Evolutionary conservation across 2,113 vertebrate species (phyloP), one percentile per base, ranked within the genome.

Genomic region (Hystrix brachyura): DNA sequence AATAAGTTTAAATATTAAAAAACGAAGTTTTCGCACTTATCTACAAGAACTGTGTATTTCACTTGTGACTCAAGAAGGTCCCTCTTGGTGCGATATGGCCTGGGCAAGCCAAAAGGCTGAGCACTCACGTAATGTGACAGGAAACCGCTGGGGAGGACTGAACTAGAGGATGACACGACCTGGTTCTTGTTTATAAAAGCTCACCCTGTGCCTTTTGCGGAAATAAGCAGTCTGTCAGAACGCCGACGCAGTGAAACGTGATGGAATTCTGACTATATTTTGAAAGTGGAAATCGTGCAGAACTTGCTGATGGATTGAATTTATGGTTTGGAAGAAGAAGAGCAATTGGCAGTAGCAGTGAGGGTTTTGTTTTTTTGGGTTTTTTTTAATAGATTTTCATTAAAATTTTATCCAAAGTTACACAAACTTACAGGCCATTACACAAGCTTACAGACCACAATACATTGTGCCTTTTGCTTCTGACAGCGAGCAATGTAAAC

Each of bases 331-430:
- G 34, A 14, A 74, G 21, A 91, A 79, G 62, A 94, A 92, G 55
- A 87, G 25, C n/a, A 92, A 84, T 88, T 55, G 38, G 27, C 19
- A 18, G 65, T 71, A 59, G 48, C 18, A 72, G 11, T 51, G 38
- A 74, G 64, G 21, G 67, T 88, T 95, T 95, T 91, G 72, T 38
- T 38, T 38, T 38, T 88, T 95, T 95, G 88, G 72, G 38, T 38
- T 38, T 38, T 38, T 38, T 38, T 38, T 38, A 38, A 38, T 38
- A 38, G 38, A 38, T 38, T 38, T 38, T 38, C 38, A 38, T 38
- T 38, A 38, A 38, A 38, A 38, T 38, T 38, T 38, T 38, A 38
- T 38, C 38, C 38, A 38, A 38, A 38, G 38, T 38, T 38, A 38
- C 38, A 38, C 38, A 38, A 38, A 38, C 38, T 38, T 38, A 38